Conservation (phyloP, 2,888 invertebrate genomes). For the Creontiades dilutus region DNA sequence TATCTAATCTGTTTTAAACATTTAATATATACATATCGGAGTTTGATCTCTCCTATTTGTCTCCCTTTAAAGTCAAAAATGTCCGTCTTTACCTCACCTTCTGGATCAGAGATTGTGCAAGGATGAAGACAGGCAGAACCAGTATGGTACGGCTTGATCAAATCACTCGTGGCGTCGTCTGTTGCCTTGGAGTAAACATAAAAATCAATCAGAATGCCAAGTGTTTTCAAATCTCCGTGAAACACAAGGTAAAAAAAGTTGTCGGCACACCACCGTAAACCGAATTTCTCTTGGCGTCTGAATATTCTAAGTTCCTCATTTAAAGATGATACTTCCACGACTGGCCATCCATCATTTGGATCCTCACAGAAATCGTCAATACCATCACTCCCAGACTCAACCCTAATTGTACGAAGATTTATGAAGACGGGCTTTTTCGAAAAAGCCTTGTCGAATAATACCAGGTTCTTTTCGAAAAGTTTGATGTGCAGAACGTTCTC, state of each 20-base stretch:
- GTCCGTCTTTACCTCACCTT: slow-evolving; percentile 31
- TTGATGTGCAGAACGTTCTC: slow-evolving; percentile 37
- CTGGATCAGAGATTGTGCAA: slow-evolving; percentile 28
- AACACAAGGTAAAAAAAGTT: slow-evolving; percentile 20
- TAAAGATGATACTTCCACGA: slow-evolving; percentile 47
- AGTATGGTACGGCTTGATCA: slow-evolving; percentile 13
- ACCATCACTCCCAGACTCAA: neutral
- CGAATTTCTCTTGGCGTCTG: slow-evolving; percentile 33
- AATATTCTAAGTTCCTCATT: neutral
- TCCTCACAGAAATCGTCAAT: slow-evolving; percentile 58
- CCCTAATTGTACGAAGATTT: slow-evolving; percentile 43
- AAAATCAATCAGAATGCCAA: slow-evolving; percentile 48
- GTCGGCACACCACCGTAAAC: slow-evolving; percentile 34
- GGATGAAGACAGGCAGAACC: slow-evolving; percentile 50
- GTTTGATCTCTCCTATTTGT: slow-evolving; percentile 24
- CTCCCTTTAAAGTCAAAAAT: slow-evolving; percentile 23
- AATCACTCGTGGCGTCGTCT: neutral
- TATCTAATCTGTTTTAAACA: neutral
- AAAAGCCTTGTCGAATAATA: slow-evolving; percentile 1
- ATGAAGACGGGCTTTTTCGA: slow-evolving; percentile 7
- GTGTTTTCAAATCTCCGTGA: neutral
- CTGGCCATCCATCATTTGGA: slow-evolving; percentile 51
- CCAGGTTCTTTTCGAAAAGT: neutral
- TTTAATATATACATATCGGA: slow-evolving; percentile 25
- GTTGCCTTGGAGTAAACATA: neutral